Evolutionary conservation across 2,113 vertebrate species (phyloP), one percentile per base, ranked within the genome.

Genomic region (Eulacestoma nigropectus): DNA sequence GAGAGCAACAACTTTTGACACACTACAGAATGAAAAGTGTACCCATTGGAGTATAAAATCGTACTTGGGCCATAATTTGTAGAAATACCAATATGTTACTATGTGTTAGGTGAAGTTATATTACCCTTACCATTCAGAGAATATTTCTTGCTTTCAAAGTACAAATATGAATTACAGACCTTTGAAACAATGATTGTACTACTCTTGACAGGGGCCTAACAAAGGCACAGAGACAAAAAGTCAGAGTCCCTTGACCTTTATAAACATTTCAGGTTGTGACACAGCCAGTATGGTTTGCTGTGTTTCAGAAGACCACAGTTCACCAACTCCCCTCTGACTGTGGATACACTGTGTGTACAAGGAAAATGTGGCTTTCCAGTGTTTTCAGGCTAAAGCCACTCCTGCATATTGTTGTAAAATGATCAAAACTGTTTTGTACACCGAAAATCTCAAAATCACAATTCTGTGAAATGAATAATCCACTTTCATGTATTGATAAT

Each of bases 1-100:
- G 96, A 96, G 95, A 97, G 73, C 96, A 97, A 96, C 97, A 97
- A 73, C 82, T 95, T 97, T 89, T 52, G 30, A 97, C 93, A 92
- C 56, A 91, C 87, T 93, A 41, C 93, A 87, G 91, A 86, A 94
- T 95, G 77, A 95, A 94, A 96, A 95, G 92, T 75, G 72, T 47
- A 91, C 86, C 88, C 92, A 77, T 65, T 95, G 97, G 95, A 95
- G 97, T 96, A 97, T 52, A 95, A 96, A 96, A 87, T 95, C 41
- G 77, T 87, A 52, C 44, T 81, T 72, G 76, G 41, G 77, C 68
- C 35, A 23, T 62, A 67, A 91, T 94, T 86, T 68, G 53, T 90
- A 82, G 67, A 96, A 94, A 92, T 63, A 88, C 33, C 86, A 56
- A 19, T 63, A 64, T 75, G 78, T 83, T 90, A 74, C 42, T 65